phyloP scores from a whole-genome alignment of 1,140 invertebrate species.

The Rhyzopertha dominica region DNA sequence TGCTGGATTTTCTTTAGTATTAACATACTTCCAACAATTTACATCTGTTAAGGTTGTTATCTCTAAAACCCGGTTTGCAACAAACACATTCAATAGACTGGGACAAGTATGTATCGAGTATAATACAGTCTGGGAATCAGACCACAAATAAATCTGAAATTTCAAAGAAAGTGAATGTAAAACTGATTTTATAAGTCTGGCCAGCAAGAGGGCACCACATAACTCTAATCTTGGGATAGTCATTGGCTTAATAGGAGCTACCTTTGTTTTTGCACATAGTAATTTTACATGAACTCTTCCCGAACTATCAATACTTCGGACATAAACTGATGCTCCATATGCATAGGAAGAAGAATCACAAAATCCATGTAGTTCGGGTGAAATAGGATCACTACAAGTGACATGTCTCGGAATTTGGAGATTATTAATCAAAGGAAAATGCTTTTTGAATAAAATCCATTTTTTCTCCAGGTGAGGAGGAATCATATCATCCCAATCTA shows the following conservation, averaged over 20 bases:
- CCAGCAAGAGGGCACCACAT: constrained; percentile 11
- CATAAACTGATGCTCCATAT: constrained; percentile 18
- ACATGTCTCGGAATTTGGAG: constrained; percentile 5
- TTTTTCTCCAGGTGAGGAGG: constrained; percentile 19
- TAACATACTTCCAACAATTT: constrained; percentile 31
- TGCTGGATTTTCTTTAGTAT: constrained; percentile 29
- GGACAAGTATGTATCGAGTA: too few relatives aligned
- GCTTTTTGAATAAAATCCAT: constrained; percentile 14
- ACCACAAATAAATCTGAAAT: too few relatives aligned
- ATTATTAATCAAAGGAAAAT: constrained; percentile 2
- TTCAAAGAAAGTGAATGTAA: constrained; percentile 18
- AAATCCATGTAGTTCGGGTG: constrained; percentile 15
- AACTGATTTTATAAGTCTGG: constrained; percentile 7
- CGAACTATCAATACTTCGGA: constrained; percentile 6
- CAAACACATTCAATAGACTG: constrained; percentile 28
- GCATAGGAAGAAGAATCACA: constrained; percentile 14
- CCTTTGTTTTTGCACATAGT: constrained; percentile 26
- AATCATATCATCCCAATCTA: constrained; percentile 44
- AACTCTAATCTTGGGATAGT: constrained; percentile 30
- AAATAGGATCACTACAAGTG: constrained; percentile 1
- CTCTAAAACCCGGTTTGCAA: constrained; percentile 30
- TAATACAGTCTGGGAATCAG: too few relatives aligned
- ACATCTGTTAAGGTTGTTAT: constrained; percentile 21
- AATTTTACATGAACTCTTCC: constrained; percentile 6
- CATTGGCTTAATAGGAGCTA: constrained; percentile 31